These are phyloP conservation scores for Aythya baeri DNA, from an alignment of 2,113 vertebrate genomes.

Conservation along the genomic window DNA sequence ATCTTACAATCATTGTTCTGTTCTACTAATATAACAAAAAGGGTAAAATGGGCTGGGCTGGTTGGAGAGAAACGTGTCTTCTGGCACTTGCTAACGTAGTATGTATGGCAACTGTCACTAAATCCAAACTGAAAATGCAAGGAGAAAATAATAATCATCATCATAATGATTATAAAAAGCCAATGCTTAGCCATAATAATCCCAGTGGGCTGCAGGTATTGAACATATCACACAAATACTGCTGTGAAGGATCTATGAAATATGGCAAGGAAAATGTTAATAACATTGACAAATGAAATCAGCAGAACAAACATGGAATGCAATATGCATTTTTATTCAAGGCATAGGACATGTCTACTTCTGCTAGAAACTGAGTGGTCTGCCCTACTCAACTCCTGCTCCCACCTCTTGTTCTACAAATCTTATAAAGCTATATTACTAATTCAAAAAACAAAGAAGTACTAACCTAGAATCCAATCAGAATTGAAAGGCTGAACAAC, in stretches of 20 bases:
- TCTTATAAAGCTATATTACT: background rate
- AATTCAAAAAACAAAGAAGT: background rate
- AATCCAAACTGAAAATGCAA: background rate
- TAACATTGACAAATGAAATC: background rate
- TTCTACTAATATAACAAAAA: background rate
- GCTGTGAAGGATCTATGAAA: background rate
- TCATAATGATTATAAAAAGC: background rate
- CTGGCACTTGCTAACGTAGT: background rate
- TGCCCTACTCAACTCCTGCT: background rate
- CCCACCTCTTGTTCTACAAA: rapidly evolving
- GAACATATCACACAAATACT: background rate
- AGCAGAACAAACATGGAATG: background rate
- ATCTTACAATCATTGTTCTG: background rate
- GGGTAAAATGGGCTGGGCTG: rapidly evolving
- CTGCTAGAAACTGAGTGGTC: background rate
- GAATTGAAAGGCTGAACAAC: background rate
- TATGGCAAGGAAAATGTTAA: background rate
- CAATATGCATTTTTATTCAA: background rate
- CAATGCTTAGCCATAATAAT: background rate
- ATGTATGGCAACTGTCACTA: background rate
- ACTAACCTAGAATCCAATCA: background rate
- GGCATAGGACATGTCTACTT: background rate
- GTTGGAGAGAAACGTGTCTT: background rate
- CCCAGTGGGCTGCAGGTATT: background rate
- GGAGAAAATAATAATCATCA: background rate